A percentile compares a stretch with the other conserved stretches of the same genome.
Evolutionary conservation across 2,888 invertebrate genomes (phyloP).

Genomic region (Ectemnius continuus): DNA sequence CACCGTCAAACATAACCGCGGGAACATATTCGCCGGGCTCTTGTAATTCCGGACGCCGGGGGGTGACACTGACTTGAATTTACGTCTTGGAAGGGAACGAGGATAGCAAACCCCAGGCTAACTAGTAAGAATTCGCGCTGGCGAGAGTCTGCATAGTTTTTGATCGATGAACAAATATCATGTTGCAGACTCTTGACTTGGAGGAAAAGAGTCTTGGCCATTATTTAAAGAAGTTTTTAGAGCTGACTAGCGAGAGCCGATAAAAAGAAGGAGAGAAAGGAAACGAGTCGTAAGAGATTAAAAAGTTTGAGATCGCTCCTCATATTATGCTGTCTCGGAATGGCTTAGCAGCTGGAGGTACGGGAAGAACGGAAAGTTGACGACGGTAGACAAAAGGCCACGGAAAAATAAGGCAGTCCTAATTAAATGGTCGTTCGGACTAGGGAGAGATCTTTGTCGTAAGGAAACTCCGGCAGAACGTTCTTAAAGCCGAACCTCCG

Average conservation of each 20-base stretch:
- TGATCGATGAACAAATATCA: conserved; percentile 6
- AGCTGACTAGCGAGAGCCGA: conserved; percentile 19
- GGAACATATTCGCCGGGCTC: conserved; percentile 39
- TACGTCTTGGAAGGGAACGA: conserved; percentile 22
- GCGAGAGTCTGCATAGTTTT: background rate
- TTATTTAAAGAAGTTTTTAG: background rate
- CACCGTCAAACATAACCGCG: conserved; percentile 42
- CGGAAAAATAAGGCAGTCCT: conserved; percentile 68
- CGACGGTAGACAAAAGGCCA: conserved; percentile 62
- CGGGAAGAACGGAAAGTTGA: conserved; percentile 54
- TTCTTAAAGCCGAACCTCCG: conserved; percentile 62
- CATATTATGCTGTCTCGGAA: conserved; percentile 53
- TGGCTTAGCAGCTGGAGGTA: conserved; percentile 42
- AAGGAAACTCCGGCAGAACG: conserved; percentile 47
- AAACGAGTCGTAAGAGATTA: conserved; percentile 61
- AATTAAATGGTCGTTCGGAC: conserved; percentile 70
- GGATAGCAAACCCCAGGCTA: background rate
- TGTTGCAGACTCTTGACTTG: background rate
- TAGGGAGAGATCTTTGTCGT: conserved; percentile 56
- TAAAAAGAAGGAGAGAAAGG: conserved; percentile 14
- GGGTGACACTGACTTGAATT: conserved; percentile 43
- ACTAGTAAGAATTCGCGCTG: background rate
- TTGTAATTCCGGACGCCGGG: conserved; percentile 43
- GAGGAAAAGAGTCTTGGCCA: background rate
- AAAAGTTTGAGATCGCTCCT: conserved; percentile 61